Conservation (phyloP, 2,888 invertebrate genomes). For the Patella ulyssiponensis region DNA sequence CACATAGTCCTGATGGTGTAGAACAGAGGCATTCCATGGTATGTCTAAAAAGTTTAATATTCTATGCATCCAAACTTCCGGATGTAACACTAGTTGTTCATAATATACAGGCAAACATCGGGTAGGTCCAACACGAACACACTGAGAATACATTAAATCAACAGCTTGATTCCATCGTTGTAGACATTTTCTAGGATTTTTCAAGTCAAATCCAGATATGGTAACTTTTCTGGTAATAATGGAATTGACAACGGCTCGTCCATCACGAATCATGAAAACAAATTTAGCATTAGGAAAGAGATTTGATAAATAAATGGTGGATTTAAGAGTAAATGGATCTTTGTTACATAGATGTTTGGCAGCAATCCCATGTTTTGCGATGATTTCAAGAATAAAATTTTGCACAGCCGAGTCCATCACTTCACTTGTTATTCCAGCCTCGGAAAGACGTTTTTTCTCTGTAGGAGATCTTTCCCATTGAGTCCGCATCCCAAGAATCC, state of each 20-base stretch:
- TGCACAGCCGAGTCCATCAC: constrained; percentile 95
- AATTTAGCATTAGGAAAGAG: constrained; percentile 98
- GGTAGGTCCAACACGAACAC: constrained; percentile 59
- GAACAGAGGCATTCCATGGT: constrained; percentile 94
- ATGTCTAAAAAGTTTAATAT: constrained; percentile 91
- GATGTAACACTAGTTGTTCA: constrained; percentile 96
- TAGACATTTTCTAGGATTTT: constrained; percentile 91
- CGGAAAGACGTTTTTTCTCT: constrained; percentile 56
- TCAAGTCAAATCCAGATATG: constrained; percentile 94
- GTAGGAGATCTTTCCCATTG: constrained; percentile 91
- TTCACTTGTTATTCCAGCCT: constrained; percentile 82
- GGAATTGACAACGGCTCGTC: constrained; percentile 97
- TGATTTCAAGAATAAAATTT: constrained; percentile 93
- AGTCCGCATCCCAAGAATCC: constrained; percentile 92
- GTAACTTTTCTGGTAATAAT: constrained; percentile 94
- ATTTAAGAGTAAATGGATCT: constrained; percentile 97
- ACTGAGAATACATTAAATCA: constrained; percentile 82
- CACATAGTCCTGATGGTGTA: constrained; percentile 97
- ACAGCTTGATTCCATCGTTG: constrained; percentile 97
- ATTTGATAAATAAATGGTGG: constrained; percentile 93
- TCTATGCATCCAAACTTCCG: constrained; percentile 87
- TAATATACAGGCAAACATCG: constrained; percentile 93
- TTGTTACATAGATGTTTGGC: constrained; percentile 97
- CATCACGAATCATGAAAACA: constrained; percentile 97
- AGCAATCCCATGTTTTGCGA: constrained; percentile 83